Evolutionary conservation across 2,797 vertebrate species (phyloP).

Genomic region (Rallus crepitans): DNA sequence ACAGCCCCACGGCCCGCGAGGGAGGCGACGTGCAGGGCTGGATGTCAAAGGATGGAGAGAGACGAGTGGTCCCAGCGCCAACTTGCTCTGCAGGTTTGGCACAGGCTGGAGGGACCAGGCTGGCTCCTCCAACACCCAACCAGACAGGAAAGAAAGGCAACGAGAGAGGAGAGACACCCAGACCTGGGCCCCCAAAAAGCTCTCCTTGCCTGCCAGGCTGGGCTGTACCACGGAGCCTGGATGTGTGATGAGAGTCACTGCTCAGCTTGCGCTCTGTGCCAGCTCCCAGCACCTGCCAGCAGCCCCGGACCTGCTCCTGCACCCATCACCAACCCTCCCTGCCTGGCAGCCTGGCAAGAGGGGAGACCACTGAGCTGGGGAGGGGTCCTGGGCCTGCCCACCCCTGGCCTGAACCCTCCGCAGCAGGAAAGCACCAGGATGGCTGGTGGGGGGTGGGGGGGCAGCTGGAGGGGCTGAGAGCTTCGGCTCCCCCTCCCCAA

Average conservation of each 20-base stretch:
- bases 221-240: background rate
- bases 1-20: fast-evolving
- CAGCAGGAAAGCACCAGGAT: background rate
- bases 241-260: background rate
- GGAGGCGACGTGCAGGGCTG: background rate
- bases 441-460: background rate
- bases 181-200: background rate
- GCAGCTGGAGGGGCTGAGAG: background rate
- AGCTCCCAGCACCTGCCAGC: background rate
- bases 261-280: background rate
- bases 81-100: constrained; percentile 36
- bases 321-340: fast-evolving
- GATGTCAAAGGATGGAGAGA: background rate
- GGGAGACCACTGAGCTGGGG: background rate
- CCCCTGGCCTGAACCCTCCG: background rate
- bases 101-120: background rate
- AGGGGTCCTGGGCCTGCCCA: background rate
- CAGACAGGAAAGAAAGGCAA: fast-evolving
- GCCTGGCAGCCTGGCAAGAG: background rate
- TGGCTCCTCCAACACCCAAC: background rate
- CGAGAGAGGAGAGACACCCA: background rate
- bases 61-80: background rate
- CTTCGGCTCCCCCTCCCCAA: background rate
- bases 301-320: fast-evolving
- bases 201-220: background rate